These are phyloP conservation scores for Cyclopterus lumpus DNA, from an alignment of 2,797 vertebrate species.

Conservation along the genomic window DNA sequence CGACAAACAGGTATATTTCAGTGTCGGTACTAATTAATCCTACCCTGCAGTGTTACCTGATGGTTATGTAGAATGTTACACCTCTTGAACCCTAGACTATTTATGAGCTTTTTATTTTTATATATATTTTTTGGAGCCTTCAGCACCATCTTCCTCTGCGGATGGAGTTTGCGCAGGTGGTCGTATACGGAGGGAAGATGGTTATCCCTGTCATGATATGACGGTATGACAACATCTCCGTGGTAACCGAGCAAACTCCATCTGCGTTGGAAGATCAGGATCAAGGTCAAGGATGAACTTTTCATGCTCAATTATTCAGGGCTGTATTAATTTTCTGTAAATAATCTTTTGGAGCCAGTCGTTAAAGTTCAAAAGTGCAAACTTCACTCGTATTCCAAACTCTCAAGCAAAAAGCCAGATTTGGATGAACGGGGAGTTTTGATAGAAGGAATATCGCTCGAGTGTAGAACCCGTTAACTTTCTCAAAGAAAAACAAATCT, in stretches of 20 bases:
- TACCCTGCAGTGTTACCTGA: too few species aligned
- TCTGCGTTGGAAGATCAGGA: neutral
- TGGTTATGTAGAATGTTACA: neutral
- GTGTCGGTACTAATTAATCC: neutral
- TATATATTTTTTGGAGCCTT: neutral
- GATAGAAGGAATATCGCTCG: neutral
- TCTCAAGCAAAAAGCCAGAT: neutral
- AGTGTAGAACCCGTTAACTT: constrained; percentile 1
- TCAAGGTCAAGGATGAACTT: neutral
- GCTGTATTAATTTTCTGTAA: neutral
- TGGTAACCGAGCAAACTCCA: constrained; percentile 1
- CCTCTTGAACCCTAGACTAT: neutral
- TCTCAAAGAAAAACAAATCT: constrained; percentile 33
- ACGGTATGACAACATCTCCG: neutral
- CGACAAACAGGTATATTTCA: neutral
- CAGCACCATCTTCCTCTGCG: neutral
- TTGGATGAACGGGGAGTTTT: neutral
- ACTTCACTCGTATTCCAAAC: neutral
- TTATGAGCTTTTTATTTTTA: neutral
- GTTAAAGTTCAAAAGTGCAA: constrained; percentile 12
- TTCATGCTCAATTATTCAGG: constrained; percentile 5
- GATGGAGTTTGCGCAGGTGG: neutral
- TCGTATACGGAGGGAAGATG: neutral
- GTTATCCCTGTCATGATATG: neutral
- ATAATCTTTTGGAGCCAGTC: neutral